Base-by-base conservation (phyloP, 2,888 invertebrate species). In the Junonia oenone region DNA sequence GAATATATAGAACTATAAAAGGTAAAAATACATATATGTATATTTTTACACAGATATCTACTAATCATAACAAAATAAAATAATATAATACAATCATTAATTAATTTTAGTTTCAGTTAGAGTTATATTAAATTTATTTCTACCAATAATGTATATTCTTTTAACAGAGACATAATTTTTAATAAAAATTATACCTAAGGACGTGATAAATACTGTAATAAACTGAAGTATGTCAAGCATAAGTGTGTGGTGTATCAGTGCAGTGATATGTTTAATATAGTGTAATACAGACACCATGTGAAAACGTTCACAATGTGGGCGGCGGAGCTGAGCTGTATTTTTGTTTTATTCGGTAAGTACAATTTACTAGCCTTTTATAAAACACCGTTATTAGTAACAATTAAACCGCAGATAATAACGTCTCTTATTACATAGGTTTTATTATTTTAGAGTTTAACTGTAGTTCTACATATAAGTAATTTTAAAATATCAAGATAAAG, bases 321-420 rank as follows among this genome's bases (percentile, higher is more conserved):
- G 73, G 85, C 81, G 68, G 81, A 81, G 81, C 78, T 88, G 67
- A 82, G 80, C 79, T 88, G 83, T 75, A 79, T 88, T 71, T 84
- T 88, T 66, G 73, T 88, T 76, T 81, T 88, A 76, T 85, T 88
- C 72, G 88, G 88, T 88, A 66, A 88, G 87, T 81, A 51, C 37
- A 58, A 11, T 38, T 47, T 22, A n/a, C 37, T 26, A 37, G 9
- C 17, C 5, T 17, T 6, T 15, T 35, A 26, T 13, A 8, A n/a
- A 27, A 31, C n/a, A 22, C 22, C 5, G 5, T 22, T 22, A 22
- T 22, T 2, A 5, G 5, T 5, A 22, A 22, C 22, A 5, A 22
- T 22, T 22, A 22, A 5, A 22, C 22, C 22, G 22, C 5, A 22
- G 22, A 2, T 22, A 3, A 22, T 3, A 22, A 22, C 22, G 5